phyloP scores from a whole-genome alignment of 2,113 vertebrate species.

The Morone saxatilis region DNA sequence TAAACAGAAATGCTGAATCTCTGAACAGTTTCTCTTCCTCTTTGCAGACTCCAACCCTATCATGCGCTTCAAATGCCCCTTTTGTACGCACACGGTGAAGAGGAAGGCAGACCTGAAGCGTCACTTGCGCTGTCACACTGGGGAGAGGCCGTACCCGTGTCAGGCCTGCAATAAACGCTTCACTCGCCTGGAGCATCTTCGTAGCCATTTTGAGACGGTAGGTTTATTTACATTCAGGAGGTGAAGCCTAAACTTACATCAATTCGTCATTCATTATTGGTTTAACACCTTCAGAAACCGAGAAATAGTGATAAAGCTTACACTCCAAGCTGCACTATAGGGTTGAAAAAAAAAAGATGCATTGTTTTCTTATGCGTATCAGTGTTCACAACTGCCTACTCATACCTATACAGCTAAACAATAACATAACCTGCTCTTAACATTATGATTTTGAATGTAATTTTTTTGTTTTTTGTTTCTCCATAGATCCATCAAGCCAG shows the following conservation, averaged over 20 bases:
- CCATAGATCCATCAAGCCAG: slow-evolving; percentile 96
- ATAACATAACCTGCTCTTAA: not conserved
- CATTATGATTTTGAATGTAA: not conserved
- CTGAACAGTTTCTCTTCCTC: slow-evolving; percentile 27
- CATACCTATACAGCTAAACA: not conserved
- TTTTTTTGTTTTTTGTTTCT: not conserved
- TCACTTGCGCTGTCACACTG: slow-evolving; percentile 96
- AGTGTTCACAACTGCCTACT: not conserved
- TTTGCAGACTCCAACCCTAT: slow-evolving; percentile 90
- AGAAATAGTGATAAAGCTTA: not conserved
- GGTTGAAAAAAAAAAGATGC: not conserved
- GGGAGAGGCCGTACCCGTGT: slow-evolving; percentile 96
- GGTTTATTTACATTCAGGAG: slow-evolving; percentile 42
- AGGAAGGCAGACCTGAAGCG: slow-evolving; percentile 97
- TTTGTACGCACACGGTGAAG: slow-evolving; percentile 97
- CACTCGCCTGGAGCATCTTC: slow-evolving; percentile 95
- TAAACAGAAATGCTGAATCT: slow-evolving; percentile 6
- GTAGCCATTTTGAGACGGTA: slow-evolving; percentile 97
- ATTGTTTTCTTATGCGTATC: not conserved
- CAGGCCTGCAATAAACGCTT: slow-evolving; percentile 97
- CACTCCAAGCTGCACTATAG: not conserved
- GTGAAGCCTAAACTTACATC: not conserved
- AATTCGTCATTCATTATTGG: not conserved
- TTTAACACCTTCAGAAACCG: not conserved
- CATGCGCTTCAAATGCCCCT: slow-evolving; percentile 97